Conservation (phyloP, 2,888 invertebrate species). For the Platycheirus rosarum region DNA sequence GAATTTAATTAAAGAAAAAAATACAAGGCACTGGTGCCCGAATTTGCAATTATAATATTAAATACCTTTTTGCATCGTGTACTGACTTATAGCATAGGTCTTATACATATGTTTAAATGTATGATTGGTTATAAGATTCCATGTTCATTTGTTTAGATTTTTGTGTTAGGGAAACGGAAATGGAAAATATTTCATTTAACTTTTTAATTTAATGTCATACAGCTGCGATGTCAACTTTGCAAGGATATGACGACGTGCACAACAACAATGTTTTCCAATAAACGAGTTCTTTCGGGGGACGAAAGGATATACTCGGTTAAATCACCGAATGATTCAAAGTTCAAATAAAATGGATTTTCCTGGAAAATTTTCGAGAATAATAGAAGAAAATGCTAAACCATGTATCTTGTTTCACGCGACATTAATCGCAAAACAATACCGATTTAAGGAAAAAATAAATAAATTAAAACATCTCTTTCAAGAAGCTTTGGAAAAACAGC, state of each 20-base stretch:
- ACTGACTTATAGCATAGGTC: not conserved
- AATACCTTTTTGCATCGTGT: not conserved
- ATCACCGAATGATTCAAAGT: slow-evolving; percentile 41
- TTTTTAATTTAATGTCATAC: slow-evolving; percentile 43
- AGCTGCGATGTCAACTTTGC: slow-evolving; percentile 17
- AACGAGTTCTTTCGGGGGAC: too few species aligned
- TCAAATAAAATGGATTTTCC: slow-evolving; percentile 44
- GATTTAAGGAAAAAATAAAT: slow-evolving; percentile 18
- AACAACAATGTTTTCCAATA: too few species aligned
- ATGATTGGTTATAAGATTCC: not conserved
- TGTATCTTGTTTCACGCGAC: slow-evolving; percentile 68
- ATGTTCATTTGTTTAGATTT: not conserved
- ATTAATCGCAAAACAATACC: slow-evolving; percentile 58
- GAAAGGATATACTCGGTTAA: too few species aligned
- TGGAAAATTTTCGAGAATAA: slow-evolving; percentile 27
- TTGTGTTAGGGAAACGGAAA: slow-evolving; percentile 3
- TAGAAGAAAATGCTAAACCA: slow-evolving; percentile 42
- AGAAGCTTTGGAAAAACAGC: not conserved
- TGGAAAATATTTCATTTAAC: slow-evolving; percentile 66
- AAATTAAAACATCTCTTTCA: slow-evolving; percentile 15
- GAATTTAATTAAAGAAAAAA: too few species aligned
- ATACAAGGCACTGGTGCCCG: too few species aligned
- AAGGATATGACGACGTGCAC: slow-evolving; percentile 28
- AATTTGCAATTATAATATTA: slow-evolving; percentile 4
- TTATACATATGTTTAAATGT: not conserved